Conservation (phyloP, 2,113 vertebrate genomes). For the Plectropomus leopardus region DNA sequence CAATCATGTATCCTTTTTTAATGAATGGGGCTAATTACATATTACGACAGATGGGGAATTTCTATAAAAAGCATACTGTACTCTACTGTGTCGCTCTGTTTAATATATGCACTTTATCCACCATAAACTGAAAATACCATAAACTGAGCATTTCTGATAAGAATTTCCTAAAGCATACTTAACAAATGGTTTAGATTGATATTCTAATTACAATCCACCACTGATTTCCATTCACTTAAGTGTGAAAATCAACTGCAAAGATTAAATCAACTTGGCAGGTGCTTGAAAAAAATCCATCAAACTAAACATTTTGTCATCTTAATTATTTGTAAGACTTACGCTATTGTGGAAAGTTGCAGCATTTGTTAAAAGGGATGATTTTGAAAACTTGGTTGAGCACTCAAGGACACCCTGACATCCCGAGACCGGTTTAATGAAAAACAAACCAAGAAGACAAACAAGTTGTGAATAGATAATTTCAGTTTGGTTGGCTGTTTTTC, state of each 20-base stretch:
- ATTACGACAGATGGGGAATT: not conserved
- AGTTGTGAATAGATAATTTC: not conserved
- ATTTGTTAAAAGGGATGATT: not conserved
- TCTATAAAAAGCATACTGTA: not conserved
- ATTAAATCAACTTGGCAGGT: no score
- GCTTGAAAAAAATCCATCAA: not conserved
- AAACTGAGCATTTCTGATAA: no score
- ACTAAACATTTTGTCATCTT: not conserved
- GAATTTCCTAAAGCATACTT: no score
- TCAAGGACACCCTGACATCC: not conserved
- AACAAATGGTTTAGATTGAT: not conserved
- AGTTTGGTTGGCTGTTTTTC: not conserved
- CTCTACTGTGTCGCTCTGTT: not conserved
- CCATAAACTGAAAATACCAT: not conserved
- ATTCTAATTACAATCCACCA: not conserved
- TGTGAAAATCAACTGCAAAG: no score
- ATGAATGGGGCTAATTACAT: not conserved
- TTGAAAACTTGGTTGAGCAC: not conserved
- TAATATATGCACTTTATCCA: not conserved
- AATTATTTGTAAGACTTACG: not conserved
- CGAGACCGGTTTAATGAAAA: not conserved
- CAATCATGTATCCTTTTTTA: constrained; percentile 10
- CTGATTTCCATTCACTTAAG: not conserved
- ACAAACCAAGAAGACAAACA: not conserved
- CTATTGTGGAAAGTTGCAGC: not conserved